Conservation (phyloP, 2,113 vertebrate genomes). For the Apistogramma diplotaenia region DNA sequence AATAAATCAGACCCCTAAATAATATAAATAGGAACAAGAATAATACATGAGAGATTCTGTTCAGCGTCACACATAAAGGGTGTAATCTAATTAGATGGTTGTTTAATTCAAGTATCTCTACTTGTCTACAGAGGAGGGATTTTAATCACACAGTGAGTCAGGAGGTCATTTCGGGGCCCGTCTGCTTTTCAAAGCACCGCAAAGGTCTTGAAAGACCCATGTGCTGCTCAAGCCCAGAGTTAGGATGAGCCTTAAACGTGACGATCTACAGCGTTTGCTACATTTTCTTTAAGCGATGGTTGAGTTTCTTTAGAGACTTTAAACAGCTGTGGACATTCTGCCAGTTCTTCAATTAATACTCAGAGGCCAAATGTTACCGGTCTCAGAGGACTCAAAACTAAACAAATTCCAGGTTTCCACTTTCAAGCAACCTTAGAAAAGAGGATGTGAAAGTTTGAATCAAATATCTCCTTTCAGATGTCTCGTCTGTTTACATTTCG, state of each 20-base stretch:
- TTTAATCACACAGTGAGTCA: constrained; percentile 46
- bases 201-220: neutral
- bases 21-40: constrained; percentile 60
- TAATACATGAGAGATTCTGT: constrained; percentile 56
- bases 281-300: constrained; percentile 19
- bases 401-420: constrained; percentile 71
- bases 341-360: constrained; percentile 66
- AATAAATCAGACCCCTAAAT: constrained; percentile 65
- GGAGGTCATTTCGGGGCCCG: constrained; percentile 12
- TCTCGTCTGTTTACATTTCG: constrained; percentile 71
- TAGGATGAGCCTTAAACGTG: neutral
- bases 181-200: constrained; percentile 27
- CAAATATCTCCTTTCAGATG: constrained; percentile 69
- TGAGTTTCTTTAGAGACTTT: constrained; percentile 31
- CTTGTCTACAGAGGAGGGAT: constrained; percentile 26
- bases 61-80: constrained; percentile 36
- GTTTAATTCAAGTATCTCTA: constrained; percentile 47
- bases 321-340: constrained; percentile 57
- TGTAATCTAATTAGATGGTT: constrained; percentile 65
- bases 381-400: constrained; percentile 61
- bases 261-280: neutral
- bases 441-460: constrained; percentile 70
- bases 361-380: constrained; percentile 62
- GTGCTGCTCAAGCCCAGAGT: neutral
- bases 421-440: constrained; percentile 66